phyloP scores from a whole-genome alignment of 1,140 invertebrate genomes.

The Trachymyrmex septentrionalis region DNA sequence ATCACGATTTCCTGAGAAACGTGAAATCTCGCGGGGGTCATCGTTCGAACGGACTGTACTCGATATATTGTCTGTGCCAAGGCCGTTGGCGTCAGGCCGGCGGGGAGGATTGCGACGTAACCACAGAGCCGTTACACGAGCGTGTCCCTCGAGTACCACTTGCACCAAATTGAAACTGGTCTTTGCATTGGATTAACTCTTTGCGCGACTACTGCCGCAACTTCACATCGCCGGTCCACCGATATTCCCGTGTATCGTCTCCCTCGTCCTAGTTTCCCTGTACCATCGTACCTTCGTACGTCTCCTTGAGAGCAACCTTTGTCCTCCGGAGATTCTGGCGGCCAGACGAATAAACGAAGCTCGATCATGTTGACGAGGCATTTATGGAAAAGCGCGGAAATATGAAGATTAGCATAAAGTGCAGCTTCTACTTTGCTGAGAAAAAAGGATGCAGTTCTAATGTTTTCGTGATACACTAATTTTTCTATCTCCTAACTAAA shows the following conservation, averaged over 20 bases:
- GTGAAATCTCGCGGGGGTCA: constrained; percentile 75
- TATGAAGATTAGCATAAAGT: constrained; percentile 18
- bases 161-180: constrained; percentile 83
- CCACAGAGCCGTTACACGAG: constrained; percentile 72
- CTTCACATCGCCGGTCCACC: constrained; percentile 55
- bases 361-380: constrained; percentile 44
- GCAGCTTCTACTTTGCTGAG: not conserved
- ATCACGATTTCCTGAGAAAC: constrained; percentile 79
- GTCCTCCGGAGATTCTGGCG: not conserved
- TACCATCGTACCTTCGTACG: constrained; percentile 15
- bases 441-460: not conserved
- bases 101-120: constrained; percentile 62
- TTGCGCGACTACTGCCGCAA: constrained; percentile 70
- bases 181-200: constrained; percentile 83
- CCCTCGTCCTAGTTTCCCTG: not conserved
- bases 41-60: constrained; percentile 65
- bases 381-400: constrained; percentile 25
- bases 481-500: not conserved
- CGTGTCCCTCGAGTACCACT: constrained; percentile 78
- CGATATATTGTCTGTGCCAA: constrained; percentile 66
- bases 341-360: not conserved
- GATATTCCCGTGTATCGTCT: constrained; percentile 24
- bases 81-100: constrained; percentile 62
- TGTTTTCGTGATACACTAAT: not conserved
- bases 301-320: constrained; percentile 19